Evolutionary conservation across 2,113 vertebrate genomes (phyloP).

Genomic region (Xyliphius kryptos): DNA sequence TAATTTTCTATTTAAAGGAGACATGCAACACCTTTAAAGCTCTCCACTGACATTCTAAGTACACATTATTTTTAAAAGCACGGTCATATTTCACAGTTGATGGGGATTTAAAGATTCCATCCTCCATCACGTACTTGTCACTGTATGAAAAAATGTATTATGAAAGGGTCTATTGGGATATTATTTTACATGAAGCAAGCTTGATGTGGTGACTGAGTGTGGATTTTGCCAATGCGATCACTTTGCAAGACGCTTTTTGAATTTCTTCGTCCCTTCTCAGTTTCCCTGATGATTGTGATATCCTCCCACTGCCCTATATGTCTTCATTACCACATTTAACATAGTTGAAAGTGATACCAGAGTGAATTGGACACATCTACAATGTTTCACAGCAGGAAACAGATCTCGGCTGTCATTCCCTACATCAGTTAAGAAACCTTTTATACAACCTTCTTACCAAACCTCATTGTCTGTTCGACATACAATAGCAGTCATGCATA

Average conservation of each 20-base stretch:
- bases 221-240: constrained; percentile 29
- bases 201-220: constrained; percentile 7
- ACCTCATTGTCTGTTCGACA: no score
- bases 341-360: no score
- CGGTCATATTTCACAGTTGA: constrained; percentile 40
- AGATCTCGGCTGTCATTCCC: no score
- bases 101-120: constrained; percentile 29
- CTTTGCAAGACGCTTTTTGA: constrained; percentile 35
- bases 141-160: constrained; percentile 42
- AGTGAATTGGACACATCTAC: no score
- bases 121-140: constrained; percentile 23
- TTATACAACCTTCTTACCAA: no score
- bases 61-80: constrained; percentile 33
- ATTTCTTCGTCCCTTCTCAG: no score
- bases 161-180: constrained; percentile 43
- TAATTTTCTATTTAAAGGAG: constrained; percentile 6
- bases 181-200: constrained; percentile 44
- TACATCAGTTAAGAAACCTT: no score
- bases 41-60: constrained; percentile 13
- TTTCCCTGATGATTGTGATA: no score
- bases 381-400: no score
- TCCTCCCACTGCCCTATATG: no score
- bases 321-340: no score
- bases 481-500: no score
- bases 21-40: neutral